These are phyloP conservation scores for Phrynocephalus vlangalii DNA, from an alignment of 2,797 vertebrate genomes.

Conservation along the genomic window DNA sequence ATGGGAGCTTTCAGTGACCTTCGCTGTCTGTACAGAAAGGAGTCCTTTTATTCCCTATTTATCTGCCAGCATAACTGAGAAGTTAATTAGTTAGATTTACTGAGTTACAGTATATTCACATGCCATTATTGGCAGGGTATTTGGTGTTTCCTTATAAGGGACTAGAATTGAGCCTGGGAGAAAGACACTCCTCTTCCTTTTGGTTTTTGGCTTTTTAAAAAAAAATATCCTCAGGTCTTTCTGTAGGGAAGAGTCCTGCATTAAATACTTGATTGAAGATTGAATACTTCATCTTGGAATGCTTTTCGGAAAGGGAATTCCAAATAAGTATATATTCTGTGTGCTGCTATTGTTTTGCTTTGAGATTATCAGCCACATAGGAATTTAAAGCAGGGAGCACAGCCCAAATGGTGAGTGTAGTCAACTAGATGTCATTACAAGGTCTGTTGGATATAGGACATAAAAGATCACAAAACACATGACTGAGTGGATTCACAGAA, in stretches of 20 bases:
- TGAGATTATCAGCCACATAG: not conserved
- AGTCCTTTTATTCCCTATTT: conserved; percentile 76
- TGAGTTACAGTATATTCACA: conserved; percentile 53
- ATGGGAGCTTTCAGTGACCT: conserved; percentile 81
- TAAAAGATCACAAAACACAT: not conserved
- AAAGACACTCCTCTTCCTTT: not conserved
- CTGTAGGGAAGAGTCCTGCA: not conserved
- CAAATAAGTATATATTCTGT: not conserved
- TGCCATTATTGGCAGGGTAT: conserved; percentile 65
- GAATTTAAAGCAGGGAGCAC: not conserved
- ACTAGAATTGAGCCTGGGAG: conserved; percentile 30
- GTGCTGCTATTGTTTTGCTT: rapidly evolving
- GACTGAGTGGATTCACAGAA: not conserved
- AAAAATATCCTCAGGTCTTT: conserved; percentile 29
- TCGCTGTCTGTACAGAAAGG: conserved; percentile 73
- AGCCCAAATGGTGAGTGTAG: not conserved
- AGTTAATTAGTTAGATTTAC: conserved; percentile 63
- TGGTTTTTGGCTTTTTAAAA: conserved; percentile 14
- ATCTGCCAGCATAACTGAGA: conserved; percentile 69
- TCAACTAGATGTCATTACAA: not conserved
- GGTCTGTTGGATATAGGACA: not conserved
- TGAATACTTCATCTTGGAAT: not conserved
- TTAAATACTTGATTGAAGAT: not conserved
- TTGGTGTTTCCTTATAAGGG: conserved; percentile 60
- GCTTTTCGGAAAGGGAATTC: not conserved